Base-by-base conservation (phyloP, 2,113 vertebrate species). In the Catharus minimus region DNA sequence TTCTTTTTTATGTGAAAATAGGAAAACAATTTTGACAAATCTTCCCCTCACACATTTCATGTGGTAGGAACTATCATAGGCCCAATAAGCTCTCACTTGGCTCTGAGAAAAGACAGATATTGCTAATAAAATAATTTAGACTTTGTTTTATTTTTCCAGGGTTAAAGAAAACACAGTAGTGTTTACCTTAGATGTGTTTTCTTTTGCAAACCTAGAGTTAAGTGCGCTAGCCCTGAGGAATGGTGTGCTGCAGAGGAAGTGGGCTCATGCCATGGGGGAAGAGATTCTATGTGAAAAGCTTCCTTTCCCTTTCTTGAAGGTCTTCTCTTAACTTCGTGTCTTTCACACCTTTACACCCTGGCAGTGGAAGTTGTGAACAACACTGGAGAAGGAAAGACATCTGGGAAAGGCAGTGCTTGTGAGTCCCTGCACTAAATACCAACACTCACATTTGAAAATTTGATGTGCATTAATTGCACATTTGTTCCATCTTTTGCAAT, bases 321-420 rank as follows among this genome's bases (percentile, higher is more conserved):
- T 7, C 26, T 26, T 50, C 8, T 50, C 33, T 64, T 71, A 50
- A 38, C 24, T 56, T 44, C 2, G 6, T 2, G 0, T 55, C 43
- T 65, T 65, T 80, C 32, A 50, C 46, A 36, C 20, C 22, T 85
- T 43, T 18, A 61, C 27, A 77, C 3, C 12, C 28, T 4, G 4
- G n/a, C 41, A 89, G 12, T 9, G 55, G 28, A 72, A 91, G 28
- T 15, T 11, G 61, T 0, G 5, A 69, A 43, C 36, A 74, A 60
- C 0, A 7, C 26, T 0, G 1, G 15, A 76, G 46, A 53, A 58
- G 32, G 39, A 80, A 80, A 76, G 20, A 41, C 1, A 1, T 20
- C 47, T 76, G 26, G 49, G 75, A 78, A 82, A 75, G 26, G 38
- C 44, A 57, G 15, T 19, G 22, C 41, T 18, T 20, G 17, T 43